A percentile compares a stretch with the other conserved stretches of the same genome.
Evolutionary conservation across 2,113 vertebrate genomes (phyloP).

Genomic region (Amia ocellicauda): DNA sequence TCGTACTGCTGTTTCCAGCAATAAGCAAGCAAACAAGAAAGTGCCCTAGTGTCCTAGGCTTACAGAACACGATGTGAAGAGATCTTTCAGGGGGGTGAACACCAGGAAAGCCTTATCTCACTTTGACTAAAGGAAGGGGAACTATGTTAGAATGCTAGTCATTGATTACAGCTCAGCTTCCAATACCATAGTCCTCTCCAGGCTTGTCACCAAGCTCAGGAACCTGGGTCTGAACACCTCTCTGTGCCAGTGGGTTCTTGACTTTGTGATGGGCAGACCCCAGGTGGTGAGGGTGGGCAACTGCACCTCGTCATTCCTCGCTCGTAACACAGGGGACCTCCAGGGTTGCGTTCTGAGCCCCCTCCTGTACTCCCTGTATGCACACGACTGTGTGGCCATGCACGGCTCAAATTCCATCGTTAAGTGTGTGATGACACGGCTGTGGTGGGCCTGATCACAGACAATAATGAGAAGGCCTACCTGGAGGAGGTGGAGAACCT

Average conservation of each 20-base stretch:
- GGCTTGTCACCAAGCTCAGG: neutral
- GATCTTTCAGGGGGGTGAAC: too few species aligned
- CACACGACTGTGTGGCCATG: neutral
- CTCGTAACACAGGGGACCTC: neutral
- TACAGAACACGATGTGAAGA: too few species aligned
- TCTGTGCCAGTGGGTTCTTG: neutral
- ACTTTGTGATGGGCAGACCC: neutral
- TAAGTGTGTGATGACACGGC: neutral
- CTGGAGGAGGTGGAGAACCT: neutral
- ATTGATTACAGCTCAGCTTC: conserved; percentile 2
- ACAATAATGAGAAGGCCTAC: too few species aligned
- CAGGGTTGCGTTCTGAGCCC: neutral
- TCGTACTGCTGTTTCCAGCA: too few species aligned
- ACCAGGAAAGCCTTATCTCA: conserved; percentile 1
- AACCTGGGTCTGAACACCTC: neutral
- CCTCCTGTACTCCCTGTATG: too few species aligned
- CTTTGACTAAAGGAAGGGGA: neutral
- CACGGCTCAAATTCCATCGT: neutral
- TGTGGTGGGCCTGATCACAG: neutral
- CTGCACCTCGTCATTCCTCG: too few species aligned
- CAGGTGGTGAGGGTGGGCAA: neutral
- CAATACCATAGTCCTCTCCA: neutral
- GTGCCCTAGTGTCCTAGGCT: too few species aligned
- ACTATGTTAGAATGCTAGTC: neutral
- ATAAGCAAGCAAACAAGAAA: too few species aligned